Conservation (phyloP, 2,888 invertebrate species). For the Drosophila mimetica region DNA sequence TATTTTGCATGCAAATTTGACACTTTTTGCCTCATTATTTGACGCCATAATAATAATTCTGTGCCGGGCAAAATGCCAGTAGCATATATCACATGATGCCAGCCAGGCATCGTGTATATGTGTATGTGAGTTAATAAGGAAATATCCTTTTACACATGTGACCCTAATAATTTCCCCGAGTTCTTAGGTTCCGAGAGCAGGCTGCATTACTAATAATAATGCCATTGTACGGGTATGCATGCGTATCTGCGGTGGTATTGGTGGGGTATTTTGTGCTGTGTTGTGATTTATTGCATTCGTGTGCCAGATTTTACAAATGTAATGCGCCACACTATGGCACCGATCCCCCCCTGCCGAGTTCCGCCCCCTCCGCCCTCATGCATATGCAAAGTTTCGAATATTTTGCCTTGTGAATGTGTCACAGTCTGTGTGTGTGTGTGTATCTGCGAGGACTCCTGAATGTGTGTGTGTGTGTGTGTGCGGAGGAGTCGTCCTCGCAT, state of each 20-base stretch:
- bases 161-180: constrained; percentile 76
- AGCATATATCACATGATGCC: constrained; percentile 48
- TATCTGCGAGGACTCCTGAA: background rate
- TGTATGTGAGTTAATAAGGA: constrained; percentile 72
- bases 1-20: constrained; percentile 77
- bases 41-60: constrained; percentile 73
- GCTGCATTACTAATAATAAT: constrained; percentile 78
- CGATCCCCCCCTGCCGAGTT: background rate
- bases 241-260: constrained; percentile 25
- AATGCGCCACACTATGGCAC: constrained; percentile 67
- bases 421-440: constrained; percentile 36
- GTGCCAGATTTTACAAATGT: constrained; percentile 83
- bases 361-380: constrained; percentile 52
- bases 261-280: constrained; percentile 65
- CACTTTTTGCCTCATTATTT: constrained; percentile 77
- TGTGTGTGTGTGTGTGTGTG: constrained; percentile 26
- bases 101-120: background rate
- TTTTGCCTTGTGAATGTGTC: constrained; percentile 66
- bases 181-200: constrained; percentile 66
- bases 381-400: constrained; percentile 80
- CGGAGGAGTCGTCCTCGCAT: constrained; percentile 47
- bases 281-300: constrained; percentile 82
- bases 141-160: constrained; percentile 80
- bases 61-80: constrained; percentile 43
- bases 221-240: constrained; percentile 54